Evolutionary conservation across 1,140 invertebrate genomes (phyloP).

Genomic region (Lepidurus arcticus): DNA sequence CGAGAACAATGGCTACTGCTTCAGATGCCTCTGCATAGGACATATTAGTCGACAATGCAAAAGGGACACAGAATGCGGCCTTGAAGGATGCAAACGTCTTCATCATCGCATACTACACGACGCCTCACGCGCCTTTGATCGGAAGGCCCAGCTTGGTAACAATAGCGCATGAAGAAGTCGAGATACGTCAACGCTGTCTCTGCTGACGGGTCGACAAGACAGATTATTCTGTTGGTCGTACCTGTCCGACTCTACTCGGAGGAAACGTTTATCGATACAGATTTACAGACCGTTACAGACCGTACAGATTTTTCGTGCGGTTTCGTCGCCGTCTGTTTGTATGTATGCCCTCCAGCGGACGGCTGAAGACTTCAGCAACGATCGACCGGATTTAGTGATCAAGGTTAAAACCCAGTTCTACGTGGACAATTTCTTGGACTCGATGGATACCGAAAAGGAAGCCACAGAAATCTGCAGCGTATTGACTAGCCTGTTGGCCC

Average conservation of each 20-base stretch:
- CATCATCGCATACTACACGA: not conserved
- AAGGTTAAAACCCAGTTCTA: slow-evolving; percentile 31
- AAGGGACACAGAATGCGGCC: not conserved
- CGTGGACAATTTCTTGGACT: slow-evolving; percentile 34
- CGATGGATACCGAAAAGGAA: too few relatives aligned
- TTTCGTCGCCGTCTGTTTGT: slow-evolving; percentile 6
- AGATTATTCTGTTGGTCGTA: not conserved
- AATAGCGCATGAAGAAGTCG: not conserved
- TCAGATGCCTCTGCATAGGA: not conserved
- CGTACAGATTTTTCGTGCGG: too few relatives aligned
- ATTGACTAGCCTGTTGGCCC: not conserved
- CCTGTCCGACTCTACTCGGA: not conserved
- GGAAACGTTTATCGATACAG: not conserved
- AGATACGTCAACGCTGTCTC: not conserved
- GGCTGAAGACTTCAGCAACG: slow-evolving; percentile 2
- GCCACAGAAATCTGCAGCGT: not conserved
- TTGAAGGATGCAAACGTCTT: not conserved
- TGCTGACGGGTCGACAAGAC: not conserved
- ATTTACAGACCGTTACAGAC: too few relatives aligned
- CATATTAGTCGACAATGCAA: not conserved
- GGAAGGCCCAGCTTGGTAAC: not conserved
- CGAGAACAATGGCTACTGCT: slow-evolving; percentile 22
- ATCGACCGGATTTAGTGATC: slow-evolving; percentile 23
- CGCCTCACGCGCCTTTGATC: slow-evolving; percentile 20
- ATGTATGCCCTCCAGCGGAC: not conserved